Base-by-base conservation (phyloP, 2,888 invertebrate species). In the Habrosyne pyritoides region DNA sequence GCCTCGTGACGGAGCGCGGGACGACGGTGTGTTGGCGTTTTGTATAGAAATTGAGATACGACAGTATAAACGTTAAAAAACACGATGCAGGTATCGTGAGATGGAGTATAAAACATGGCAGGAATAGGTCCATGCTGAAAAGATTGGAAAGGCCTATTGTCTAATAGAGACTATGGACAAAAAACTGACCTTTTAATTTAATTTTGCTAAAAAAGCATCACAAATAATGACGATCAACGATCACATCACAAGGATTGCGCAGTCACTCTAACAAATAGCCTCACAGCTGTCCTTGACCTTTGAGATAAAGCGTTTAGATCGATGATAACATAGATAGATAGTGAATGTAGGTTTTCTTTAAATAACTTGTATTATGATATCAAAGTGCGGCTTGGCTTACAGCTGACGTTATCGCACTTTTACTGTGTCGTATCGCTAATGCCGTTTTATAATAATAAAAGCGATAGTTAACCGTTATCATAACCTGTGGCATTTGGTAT, bases 401-500 rank as follows among this genome's bases (percentile, higher is more conserved):
- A 7, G 24, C 24, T 3, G 24, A 42, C 42, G 42, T 42, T 42
- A 42, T 42, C 42, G 18, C 42, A 18, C 14, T 42, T 42, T 42
- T 18, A 42, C 36, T 42, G 18, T 14, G 5, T 42, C 18, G 14
- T 42, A 42, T 42, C 42, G 42, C 42, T 42, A 6, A 14, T 36
- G 4, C 36, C 14, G 2, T 8, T 42, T 42, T 18, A 42, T 33
- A 33, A 33, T 36, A 36, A 14, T 6, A 6, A 36, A 36, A 66
- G 61, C 55, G 55, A 57, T 54, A 55, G 30, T 53, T 6, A 28
- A 24, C 30, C 22, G 4, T 33, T 33, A 33, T 33, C 33, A 33
- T 33, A 33, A 33, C n/a, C n/a, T 33, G 33, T 33, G 4, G 33
- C n/a, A 33, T 33, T 33, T 33, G n/a, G 33, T 33, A 6, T 33